Evolutionary conservation across 2,113 vertebrate species (phyloP), one percentile per base, ranked within the genome.

Genomic region (Cettia cetti): DNA sequence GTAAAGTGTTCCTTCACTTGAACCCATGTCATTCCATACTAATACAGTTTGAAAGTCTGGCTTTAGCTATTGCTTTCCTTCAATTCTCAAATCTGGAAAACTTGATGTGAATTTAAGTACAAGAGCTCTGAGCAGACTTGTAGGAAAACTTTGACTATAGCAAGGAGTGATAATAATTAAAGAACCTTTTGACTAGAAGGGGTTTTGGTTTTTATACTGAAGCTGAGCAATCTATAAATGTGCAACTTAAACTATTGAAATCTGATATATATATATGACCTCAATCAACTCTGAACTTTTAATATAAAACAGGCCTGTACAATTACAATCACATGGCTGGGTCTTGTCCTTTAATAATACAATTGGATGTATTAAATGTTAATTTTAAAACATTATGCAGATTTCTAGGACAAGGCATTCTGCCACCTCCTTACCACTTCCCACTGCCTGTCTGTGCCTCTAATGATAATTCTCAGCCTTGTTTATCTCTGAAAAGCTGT

Each of bases 351-450:
- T 94, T 92, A 93, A 78, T 89, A 83, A 52, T 86, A 61, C 37
- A 82, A 71, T 52, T 78, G 20, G 72, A 52, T 86, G 7, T 91
- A 86, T 96, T 94, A 90, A 84, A 91, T 84, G 52, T 78, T 94
- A 94, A 90, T 75, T 94, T 93, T n/a, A 5, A 83, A 96, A 81
- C 75, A 78, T 72, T 65, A 91, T 57, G 71, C 90, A 59, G 52
- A 86, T 93, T 93, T 93, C 72, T 93, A 72, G 93, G 93, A 96
- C 88, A 71, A 86, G 85, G 80, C 93, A 94, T 94, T 96, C 90
- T 96, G 76, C 90, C 93, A 90, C 82, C 90, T 95, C 79, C 56
- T 96, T 96, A 78, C 85, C 88, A 69, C 88, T 89, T 96, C 92
- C 92, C 72, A 90, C 88, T 86, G 79, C 90, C 64, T 94, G 71